phyloP scores from a whole-genome alignment of 1,140 invertebrate genomes.

The Potamilus streckersoni region DNA sequence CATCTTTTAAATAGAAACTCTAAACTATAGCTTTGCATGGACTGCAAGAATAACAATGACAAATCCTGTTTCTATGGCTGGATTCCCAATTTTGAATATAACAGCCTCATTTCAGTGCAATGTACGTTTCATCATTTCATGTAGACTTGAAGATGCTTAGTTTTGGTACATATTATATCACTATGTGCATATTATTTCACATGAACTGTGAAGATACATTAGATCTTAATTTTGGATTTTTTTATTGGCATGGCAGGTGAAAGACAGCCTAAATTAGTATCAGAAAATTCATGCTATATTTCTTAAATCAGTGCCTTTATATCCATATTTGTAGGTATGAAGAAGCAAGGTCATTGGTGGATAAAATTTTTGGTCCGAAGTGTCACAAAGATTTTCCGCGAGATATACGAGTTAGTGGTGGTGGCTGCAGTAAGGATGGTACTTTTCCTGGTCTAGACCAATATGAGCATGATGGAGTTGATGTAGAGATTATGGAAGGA shows the following conservation, averaged over 20 bases:
- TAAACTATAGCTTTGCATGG: too few relatives aligned
- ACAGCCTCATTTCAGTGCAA: too few relatives aligned
- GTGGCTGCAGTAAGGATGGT: conserved; percentile 17
- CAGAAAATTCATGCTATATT: too few relatives aligned
- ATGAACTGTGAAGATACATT: background rate
- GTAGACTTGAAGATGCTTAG: too few relatives aligned
- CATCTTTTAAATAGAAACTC: too few relatives aligned
- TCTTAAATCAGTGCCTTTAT: too few relatives aligned
- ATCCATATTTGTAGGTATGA: conserved; percentile 11
- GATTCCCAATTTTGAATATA: too few relatives aligned
- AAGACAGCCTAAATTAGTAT: too few relatives aligned
- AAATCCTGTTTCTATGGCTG: too few relatives aligned
- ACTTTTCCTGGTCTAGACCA: conserved; percentile 10
- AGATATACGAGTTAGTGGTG: conserved; percentile 8
- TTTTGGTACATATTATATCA: too few relatives aligned
- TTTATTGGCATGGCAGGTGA: background rate
- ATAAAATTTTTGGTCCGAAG: conserved; percentile 31
- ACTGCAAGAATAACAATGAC: too few relatives aligned
- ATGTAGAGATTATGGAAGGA: conserved; percentile 19
- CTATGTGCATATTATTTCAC: background rate
- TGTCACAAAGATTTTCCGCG: conserved; percentile 28
- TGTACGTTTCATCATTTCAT: too few relatives aligned
- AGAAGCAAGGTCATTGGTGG: conserved; percentile 23
- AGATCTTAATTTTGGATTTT: background rate
- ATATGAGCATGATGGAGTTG: background rate